These are phyloP conservation scores for Rhagoletis pomonella DNA, from an alignment of 1,140 invertebrate genomes.

Conservation along the genomic window DNA sequence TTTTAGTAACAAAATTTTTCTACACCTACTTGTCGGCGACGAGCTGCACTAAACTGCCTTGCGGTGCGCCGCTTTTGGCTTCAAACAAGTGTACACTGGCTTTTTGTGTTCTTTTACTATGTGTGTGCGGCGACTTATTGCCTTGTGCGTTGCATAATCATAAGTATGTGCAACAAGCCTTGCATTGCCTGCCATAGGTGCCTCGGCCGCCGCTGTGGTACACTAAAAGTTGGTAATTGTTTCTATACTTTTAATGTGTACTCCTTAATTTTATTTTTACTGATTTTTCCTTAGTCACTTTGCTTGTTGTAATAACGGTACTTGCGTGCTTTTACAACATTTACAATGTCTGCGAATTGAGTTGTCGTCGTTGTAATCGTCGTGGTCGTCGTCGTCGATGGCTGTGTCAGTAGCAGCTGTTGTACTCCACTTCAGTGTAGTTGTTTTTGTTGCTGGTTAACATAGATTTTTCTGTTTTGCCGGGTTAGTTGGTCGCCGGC, in stretches of 20 bases:
- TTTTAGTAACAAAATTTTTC: background rate
- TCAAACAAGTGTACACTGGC: background rate
- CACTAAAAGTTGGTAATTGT: conserved; percentile 17
- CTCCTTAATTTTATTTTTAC: background rate
- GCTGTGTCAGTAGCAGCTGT: background rate
- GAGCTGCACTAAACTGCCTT: background rate
- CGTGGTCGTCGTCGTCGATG: background rate
- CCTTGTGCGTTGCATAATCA: conserved; percentile 33
- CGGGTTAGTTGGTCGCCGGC: conserved; percentile 7
- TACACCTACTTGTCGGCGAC: background rate
- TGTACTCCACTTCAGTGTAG: background rate
- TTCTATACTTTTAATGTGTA: background rate
- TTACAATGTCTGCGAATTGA: conserved; percentile 33
- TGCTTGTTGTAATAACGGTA: conserved; percentile 2
- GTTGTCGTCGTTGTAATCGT: background rate
- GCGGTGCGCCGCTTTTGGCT: background rate
- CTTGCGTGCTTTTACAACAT: conserved; percentile 24
- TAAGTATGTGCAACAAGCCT: background rate
- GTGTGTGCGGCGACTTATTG: conserved; percentile 2
- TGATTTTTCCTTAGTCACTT: background rate
- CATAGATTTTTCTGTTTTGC: conserved; percentile 41
- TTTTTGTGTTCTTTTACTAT: conserved; percentile 36
- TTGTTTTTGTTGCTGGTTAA: conserved; percentile 1
- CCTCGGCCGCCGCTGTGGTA: background rate
- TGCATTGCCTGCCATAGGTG: background rate